Conservation (phyloP, 2,888 invertebrate species). For the Tipula confusa region DNA sequence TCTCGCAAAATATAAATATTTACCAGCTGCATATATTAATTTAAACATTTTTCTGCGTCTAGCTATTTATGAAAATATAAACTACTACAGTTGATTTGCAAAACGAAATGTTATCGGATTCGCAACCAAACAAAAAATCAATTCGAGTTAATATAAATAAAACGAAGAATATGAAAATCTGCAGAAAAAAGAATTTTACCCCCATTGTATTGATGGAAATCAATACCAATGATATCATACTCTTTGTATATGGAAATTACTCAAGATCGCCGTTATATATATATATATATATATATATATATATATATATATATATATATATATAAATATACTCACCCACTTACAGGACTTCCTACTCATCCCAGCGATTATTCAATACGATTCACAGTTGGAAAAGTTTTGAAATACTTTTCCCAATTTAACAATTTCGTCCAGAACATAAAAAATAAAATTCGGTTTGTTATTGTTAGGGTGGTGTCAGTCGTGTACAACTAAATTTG, state of each 20-base stretch:
- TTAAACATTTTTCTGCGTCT: too few species aligned
- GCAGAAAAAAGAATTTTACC: neutral
- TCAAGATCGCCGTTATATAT: neutral
- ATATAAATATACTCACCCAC: neutral
- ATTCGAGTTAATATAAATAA: neutral
- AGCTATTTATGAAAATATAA: too few species aligned
- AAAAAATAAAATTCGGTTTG: neutral
- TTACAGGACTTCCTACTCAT: neutral
- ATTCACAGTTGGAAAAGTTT: neutral
- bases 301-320: neutral
- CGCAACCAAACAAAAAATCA: neutral
- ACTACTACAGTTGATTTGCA: neutral
- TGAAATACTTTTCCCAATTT: neutral
- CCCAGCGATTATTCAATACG: neutral
- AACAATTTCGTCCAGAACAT: neutral
- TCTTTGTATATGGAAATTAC: neutral
- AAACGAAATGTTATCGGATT: neutral
- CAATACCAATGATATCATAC: constrained; percentile 4
- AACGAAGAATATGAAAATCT: neutral
- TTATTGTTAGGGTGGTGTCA: neutral
- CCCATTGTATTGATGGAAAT: neutral
- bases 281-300: neutral
- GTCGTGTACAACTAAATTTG: neutral
- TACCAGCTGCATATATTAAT: too few species aligned
- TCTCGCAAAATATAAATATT: too few species aligned